Base-by-base conservation (phyloP, 2,113 vertebrate genomes). In the Odocoileus virginianus region DNA sequence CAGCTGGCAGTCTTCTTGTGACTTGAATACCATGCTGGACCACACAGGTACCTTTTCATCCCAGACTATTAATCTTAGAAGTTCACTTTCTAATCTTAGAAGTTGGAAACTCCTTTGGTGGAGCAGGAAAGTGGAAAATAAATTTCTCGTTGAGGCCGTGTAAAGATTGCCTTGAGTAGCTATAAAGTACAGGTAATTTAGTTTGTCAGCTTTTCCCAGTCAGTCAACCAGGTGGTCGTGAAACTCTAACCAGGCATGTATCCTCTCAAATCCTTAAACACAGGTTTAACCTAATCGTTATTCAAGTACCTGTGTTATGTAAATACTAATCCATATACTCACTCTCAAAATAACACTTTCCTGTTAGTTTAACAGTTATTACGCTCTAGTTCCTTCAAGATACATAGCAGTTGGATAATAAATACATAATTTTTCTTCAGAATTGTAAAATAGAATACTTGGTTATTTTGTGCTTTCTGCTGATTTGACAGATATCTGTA, bases 41-140 rank as follows among this genome's bases (percentile, higher is more conserved):
- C 90, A 89, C 79, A 97, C 52, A 91, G 91, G 50, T 84, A 79
- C 57, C 45, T 95, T 91, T 95, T 87, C 28, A 76, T 84, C 27
- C 15, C 57, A 58, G 64, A 21, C 30, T 88, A 30, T 92, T 94
- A 92, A 88, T 95, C 79, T 94, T 81, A 84, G 36, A 95, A 57
- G 57, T 81, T 94, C 15, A 79, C 5, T 28, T 79, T 91, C 61
- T 96, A 81, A 83, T 89, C 78, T 83, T 60, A 92, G 94, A 95
- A 60, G 40, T 15, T 91, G 89, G 30, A 87, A 94, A 60, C 82
- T 91, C 36, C 93, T 55, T 91, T 92, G 12, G 43, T 84, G 6
- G 43, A 83, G n/a, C 36, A 94, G 52, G 23, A 96, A 89, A 96
- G 50, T 91, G 14, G 60, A 84, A 94, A 96, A 94, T 94, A 43